Evolutionary conservation across 2,797 vertebrate genomes (phyloP).

Genomic region (Pitangus sulphuratus): DNA sequence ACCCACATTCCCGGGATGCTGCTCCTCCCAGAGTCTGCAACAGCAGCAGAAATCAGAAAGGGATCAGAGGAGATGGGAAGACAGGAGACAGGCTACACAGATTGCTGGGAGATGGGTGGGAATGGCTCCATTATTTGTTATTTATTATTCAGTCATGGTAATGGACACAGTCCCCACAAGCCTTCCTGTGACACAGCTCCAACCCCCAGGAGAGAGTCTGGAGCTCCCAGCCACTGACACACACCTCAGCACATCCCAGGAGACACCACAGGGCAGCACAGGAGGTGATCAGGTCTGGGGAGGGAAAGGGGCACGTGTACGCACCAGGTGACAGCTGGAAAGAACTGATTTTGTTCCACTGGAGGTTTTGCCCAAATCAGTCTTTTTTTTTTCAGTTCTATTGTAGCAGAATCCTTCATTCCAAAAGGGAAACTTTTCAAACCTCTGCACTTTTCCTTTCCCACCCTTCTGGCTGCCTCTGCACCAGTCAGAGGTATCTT

Average conservation of each 20-base stretch:
- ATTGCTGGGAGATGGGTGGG: not conserved
- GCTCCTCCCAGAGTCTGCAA: not conserved
- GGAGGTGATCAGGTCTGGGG: not conserved
- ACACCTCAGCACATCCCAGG: accelerated
- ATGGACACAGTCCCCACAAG: accelerated
- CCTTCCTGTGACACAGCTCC: not conserved
- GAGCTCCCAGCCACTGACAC: accelerated
- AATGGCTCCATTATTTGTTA: not conserved
- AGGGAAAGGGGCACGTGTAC: not conserved
- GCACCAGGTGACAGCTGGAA: not conserved
- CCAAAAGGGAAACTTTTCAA: not conserved
- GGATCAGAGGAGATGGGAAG: not conserved
- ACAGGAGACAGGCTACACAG: not conserved
- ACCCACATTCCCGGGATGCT: not conserved
- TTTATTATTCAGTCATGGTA: not conserved
- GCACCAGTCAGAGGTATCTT: not conserved
- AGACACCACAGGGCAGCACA: accelerated
- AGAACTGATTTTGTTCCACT: accelerated
- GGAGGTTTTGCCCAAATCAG: not conserved
- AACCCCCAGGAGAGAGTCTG: not conserved
- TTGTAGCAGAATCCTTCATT: not conserved
- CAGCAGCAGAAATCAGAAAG: not conserved
- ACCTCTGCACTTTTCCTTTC: not conserved
- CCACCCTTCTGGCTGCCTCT: not conserved
- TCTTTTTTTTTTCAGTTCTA: not conserved